Evolutionary conservation across 2,888 invertebrate genomes (phyloP).

Genomic region (Hedya salicella): DNA sequence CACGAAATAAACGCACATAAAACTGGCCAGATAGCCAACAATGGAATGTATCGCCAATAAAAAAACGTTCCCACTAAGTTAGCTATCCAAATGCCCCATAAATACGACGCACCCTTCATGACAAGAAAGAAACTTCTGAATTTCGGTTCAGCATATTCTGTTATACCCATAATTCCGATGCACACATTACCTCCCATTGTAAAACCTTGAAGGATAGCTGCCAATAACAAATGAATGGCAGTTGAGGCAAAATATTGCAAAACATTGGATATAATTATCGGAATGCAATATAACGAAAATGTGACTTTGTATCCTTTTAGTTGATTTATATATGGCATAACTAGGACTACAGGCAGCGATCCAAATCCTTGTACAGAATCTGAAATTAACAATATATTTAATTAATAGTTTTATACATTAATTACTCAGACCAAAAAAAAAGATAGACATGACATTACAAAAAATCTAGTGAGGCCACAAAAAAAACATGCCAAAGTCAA

Average conservation of each 20-base stretch:
- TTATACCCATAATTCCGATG: constrained; percentile 12
- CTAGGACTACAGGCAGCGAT: constrained; percentile 11
- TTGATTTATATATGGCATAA: constrained; percentile 17
- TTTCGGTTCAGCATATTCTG: constrained; percentile 34
- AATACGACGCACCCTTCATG: constrained; percentile 31
- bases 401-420: not conserved
- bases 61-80: constrained; percentile 32
- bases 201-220: constrained; percentile 18
- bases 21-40: constrained; percentile 14
- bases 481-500: too few species aligned
- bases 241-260: constrained; percentile 25
- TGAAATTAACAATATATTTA: constrained; percentile 7
- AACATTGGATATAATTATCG: constrained; percentile 1
- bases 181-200: constrained; percentile 10
- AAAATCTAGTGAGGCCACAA: too few species aligned
- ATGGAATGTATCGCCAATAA: constrained; percentile 31
- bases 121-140: constrained; percentile 35
- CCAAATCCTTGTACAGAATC: constrained; percentile 33
- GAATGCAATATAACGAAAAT: constrained; percentile 10
- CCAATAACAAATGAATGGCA: constrained; percentile 17
- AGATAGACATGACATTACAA: too few species aligned
- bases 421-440: too few species aligned
- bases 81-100: constrained; percentile 31
- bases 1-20: constrained; percentile 16
- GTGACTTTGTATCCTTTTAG: constrained; percentile 20